These are phyloP conservation scores for Hepsetus odoe DNA, from an alignment of 2,113 vertebrate genomes.

Conservation along the genomic window DNA sequence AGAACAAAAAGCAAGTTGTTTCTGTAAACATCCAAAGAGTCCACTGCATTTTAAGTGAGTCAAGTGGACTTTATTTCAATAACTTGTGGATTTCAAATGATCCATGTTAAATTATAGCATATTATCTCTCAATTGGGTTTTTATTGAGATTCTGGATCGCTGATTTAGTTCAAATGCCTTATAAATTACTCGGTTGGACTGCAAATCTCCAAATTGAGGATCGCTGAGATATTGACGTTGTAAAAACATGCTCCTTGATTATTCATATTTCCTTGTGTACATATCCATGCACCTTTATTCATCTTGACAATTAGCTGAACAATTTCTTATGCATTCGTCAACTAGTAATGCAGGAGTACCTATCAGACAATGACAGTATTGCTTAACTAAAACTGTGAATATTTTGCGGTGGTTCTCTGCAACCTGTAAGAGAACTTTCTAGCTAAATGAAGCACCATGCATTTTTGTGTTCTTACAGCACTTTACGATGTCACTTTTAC, in stretches of 20 bases:
- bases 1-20: background rate
- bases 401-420: constrained; percentile 36
- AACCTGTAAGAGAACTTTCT: constrained; percentile 57
- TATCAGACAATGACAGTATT: constrained; percentile 53
- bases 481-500: constrained; percentile 65
- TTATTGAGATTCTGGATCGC: constrained; percentile 3
- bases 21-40: constrained; percentile 20
- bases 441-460: constrained; percentile 48
- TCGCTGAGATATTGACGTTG: background rate
- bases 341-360: constrained; percentile 32
- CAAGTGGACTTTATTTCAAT: background rate
- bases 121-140: constrained; percentile 35
- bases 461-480: constrained; percentile 63
- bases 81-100: background rate
- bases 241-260: background rate
- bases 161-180: constrained; percentile 11
- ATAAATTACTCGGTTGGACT: background rate
- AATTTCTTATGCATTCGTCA: constrained; percentile 12
- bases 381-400: constrained; percentile 65
- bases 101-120: background rate
- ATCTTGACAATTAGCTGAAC: constrained; percentile 47
- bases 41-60: background rate
- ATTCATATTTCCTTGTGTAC: constrained; percentile 11
- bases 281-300: background rate
- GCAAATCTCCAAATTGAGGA: background rate